Evolutionary conservation across 2,113 vertebrate genomes (phyloP), one percentile per base, ranked within the genome.

Genomic region (Psammodynastes pulverulentus): DNA sequence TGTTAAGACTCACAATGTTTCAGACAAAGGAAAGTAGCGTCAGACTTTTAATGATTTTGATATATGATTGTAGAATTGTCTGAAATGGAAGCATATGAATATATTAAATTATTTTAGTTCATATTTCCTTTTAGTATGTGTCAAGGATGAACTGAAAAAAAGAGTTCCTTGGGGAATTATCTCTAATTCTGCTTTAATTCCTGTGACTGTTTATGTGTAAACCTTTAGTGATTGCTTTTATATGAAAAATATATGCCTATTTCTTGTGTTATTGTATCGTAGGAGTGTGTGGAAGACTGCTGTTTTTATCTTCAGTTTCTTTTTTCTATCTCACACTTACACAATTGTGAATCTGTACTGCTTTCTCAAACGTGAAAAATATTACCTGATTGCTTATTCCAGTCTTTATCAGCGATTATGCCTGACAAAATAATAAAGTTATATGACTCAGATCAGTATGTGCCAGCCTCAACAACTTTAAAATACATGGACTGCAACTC

Each of bases 81-180:
- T 46, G 43, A 67, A 51, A 39, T 1, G 29, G 48, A 34, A 90
- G 34, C 26, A 26, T 39, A 72, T 48, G 54, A 45, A 51, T 24
- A 88, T 86, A 46, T 91, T 45, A 43, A 39, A 0, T 46, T 2
- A 87, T 79, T 79, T 58, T 29, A 15, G 21, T 7, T 26, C n/a
- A 72, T 6, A 8, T 6, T 0, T 21, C 49, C 0, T 0, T 3
- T 8, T 49, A 26, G 46, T 17, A 53, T 23, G 34, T 46, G 5
- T 4, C 26, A 90, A 34, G 15, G 26, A 48, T 46, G 6, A n/a
- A 45, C 45, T 51, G n/a, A 84, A 26, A 86, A 5, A 86, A 9
- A 86, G 34, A 39, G 23, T 72, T 6, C 39, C 51, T 46, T 52
- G 24, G 84, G 4, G 52, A 39, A 45, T 17, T 21, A 34, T 79